These are phyloP conservation scores for Beroe ovata DNA, from an alignment of 37 sponge, comb jelly and placozoan species.

Conservation along the genomic window DNA sequence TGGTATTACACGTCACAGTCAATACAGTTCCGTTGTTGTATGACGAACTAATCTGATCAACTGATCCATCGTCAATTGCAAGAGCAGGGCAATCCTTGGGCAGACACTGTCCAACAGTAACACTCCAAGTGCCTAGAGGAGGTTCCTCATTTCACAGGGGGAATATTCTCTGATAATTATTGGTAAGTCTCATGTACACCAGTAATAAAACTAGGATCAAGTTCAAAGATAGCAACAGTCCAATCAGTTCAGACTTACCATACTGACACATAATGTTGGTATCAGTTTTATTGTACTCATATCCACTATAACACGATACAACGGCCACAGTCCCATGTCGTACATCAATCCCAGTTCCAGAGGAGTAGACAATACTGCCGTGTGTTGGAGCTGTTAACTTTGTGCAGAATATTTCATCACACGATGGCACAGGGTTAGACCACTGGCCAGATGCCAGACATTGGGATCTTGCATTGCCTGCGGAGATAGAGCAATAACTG, in stretches of 20 bases:
- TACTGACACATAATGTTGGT: not conserved
- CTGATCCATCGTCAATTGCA: not conserved
- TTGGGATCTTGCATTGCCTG: not conserved
- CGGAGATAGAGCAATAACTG: not conserved
- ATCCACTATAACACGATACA: not conserved
- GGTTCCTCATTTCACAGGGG: no score
- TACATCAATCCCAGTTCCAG: not conserved
- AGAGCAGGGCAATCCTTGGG: constrained; percentile 10
- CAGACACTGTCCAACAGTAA: not conserved
- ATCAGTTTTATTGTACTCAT: not conserved
- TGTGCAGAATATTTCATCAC: not conserved
- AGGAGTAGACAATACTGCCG: not conserved
- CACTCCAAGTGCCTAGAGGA: not conserved
- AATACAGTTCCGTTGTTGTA: not conserved
- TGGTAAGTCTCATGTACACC: no score
- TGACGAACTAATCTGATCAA: not conserved
- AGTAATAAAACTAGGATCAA: no score
- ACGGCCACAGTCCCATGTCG: not conserved
- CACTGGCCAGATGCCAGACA: not conserved
- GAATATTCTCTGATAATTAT: no score
- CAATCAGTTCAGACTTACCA: no score
- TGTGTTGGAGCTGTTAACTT: not conserved
- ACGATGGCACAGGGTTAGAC: not conserved
- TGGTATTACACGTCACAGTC: constrained; percentile 1
- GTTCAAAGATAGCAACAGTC: no score